Percentiles rank a stretch among this genome's conserved stretches.
These are phyloP conservation scores for Gonioctena quinquepunctata DNA, from an alignment of 1,140 invertebrate genomes.

Conservation along the genomic window DNA sequence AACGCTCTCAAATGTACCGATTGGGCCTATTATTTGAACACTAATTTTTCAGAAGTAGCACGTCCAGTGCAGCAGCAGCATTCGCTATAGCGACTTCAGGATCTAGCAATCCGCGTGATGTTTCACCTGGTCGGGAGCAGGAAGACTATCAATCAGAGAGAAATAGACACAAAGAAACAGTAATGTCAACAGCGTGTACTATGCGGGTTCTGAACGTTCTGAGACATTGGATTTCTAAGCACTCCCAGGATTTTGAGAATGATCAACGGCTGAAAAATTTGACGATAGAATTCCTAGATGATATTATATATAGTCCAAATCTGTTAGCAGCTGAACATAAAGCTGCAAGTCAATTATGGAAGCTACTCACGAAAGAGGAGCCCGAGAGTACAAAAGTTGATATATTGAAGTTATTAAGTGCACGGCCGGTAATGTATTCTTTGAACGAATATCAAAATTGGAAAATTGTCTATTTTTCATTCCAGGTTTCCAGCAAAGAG, in stretches of 20 bases:
- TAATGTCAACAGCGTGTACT: conserved; percentile 89
- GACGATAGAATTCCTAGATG: conserved; percentile 86
- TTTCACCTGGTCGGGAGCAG: conserved; percentile 44
- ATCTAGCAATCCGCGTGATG: conserved; percentile 77
- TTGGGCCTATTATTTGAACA: too few relatives aligned
- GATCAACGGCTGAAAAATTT: conserved; percentile 75
- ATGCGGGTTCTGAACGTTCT: conserved; percentile 92
- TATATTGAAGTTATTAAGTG: conserved; percentile 70
- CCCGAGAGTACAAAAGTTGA: conserved; percentile 66
- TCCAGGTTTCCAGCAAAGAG: conserved; percentile 77
- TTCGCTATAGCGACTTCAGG: conserved; percentile 92
- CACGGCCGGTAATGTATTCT: conserved; percentile 66
- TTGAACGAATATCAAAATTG: not conserved
- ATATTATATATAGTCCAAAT: conserved; percentile 83
- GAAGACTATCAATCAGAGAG: conserved; percentile 51
- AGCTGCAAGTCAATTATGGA: conserved; percentile 79
- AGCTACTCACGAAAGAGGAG: conserved; percentile 78
- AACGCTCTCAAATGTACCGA: too few relatives aligned
- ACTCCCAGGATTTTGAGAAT: conserved; percentile 82
- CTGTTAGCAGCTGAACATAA: conserved; percentile 90
- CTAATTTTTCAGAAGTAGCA: conserved; percentile 74
- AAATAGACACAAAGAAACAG: conserved; percentile 74
- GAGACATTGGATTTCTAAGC: conserved; percentile 73
- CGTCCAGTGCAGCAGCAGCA: conserved; percentile 84
- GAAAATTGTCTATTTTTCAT: conserved; percentile 26